These are phyloP conservation scores for Coendou prehensilis DNA, from an alignment of 2,797 vertebrate species.

Conservation along the genomic window DNA sequence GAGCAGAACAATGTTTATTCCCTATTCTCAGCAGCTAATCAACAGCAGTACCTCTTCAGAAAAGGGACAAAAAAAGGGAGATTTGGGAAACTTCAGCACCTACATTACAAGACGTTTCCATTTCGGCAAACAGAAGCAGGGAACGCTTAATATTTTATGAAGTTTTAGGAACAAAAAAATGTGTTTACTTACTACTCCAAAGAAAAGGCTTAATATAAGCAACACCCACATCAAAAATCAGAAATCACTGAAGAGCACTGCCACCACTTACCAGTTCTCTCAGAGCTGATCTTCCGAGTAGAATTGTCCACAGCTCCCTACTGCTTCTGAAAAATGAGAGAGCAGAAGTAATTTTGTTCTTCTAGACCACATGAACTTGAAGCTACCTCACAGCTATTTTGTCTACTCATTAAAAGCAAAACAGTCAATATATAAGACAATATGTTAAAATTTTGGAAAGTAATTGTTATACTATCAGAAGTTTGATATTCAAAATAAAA, in stretches of 20 bases:
- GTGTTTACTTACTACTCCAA: conserved; percentile 21
- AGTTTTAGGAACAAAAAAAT: conserved; percentile 1
- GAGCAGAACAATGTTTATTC: neutral
- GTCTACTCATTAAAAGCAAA: conserved; percentile 22
- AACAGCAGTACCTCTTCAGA: neutral
- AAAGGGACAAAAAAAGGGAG: conserved; percentile 11
- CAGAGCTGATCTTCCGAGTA: conserved; percentile 96
- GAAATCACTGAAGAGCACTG: neutral
- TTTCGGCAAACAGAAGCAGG: neutral
- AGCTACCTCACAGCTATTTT: neutral
- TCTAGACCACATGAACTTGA: neutral
- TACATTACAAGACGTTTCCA: neutral
- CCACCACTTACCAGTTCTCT: conserved; percentile 94
- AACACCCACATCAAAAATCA: neutral
- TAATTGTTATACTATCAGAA: neutral
- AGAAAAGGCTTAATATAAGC: neutral
- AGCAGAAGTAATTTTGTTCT: conserved; percentile 60
- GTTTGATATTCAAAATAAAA: conserved; percentile 1
- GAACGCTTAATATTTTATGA: neutral
- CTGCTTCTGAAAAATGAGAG: conserved; percentile 92
- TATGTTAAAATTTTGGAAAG: conserved; percentile 10
- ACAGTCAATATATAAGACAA: neutral
- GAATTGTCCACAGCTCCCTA: conserved; percentile 97
- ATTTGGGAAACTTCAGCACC: conserved; percentile 24
- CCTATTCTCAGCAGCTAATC: neutral